phyloP scores from a whole-genome alignment of 2,888 invertebrate genomes.

The Amphipyra berbera region DNA sequence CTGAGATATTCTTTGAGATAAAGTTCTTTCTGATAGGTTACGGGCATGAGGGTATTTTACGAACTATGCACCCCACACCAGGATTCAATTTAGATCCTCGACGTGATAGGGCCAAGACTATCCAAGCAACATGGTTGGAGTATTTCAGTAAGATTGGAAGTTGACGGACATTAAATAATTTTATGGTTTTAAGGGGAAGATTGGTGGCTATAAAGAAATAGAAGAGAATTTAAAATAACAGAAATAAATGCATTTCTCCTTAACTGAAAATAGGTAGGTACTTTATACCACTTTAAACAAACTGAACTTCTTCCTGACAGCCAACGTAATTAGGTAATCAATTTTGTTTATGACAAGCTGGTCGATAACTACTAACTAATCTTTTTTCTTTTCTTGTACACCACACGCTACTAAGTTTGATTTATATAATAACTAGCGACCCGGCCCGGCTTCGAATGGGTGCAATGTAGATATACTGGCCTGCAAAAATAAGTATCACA shows the following conservation, averaged over 20 bases:
- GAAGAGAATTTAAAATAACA: not conserved
- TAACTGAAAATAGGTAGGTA: too few species aligned
- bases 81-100: conserved; percentile 87
- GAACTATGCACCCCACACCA: conserved; percentile 77
- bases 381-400: too few species aligned
- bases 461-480: too few species aligned
- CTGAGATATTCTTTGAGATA: conserved; percentile 60
- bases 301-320: too few species aligned
- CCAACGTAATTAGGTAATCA: too few species aligned
- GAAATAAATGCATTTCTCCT: not conserved
- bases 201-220: conserved; percentile 19
- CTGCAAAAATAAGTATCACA: too few species aligned
- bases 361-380: too few species aligned
- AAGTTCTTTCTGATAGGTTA: conserved; percentile 59
- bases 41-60: conserved; percentile 75
- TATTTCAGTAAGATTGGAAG: conserved; percentile 44
- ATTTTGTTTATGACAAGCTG: too few species aligned
- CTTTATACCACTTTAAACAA: too few species aligned
- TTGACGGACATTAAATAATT: conserved; percentile 50
- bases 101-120: conserved; percentile 76
- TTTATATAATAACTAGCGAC: too few species aligned
- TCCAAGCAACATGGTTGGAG: conserved; percentile 58
- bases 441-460: too few species aligned
- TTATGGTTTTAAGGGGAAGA: conserved; percentile 42
- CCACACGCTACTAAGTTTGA: too few species aligned